Percentiles rank a stretch among this genome's conserved stretches.
phyloP scores from a whole-genome alignment of 92 coral and sea anemone genomes.

The Palythoa heliodiscus region DNA sequence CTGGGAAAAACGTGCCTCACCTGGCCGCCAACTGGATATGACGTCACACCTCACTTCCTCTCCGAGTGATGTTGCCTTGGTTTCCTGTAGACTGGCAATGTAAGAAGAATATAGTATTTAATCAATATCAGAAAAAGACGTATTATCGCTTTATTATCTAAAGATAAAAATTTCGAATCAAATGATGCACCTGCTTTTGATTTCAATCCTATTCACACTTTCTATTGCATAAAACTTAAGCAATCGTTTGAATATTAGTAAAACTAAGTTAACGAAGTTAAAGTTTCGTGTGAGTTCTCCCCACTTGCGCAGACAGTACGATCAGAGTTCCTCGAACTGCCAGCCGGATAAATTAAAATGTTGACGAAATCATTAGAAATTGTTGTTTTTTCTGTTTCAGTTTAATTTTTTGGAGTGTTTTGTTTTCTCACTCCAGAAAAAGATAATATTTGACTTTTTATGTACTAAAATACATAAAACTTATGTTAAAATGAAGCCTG shows the following conservation, averaged over 20 bases:
- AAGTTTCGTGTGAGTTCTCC: background rate
- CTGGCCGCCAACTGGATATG: conserved; percentile 87
- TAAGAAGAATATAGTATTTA: conserved; percentile 48
- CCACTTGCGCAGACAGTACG: background rate
- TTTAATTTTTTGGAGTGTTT: background rate
- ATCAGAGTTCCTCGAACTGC: background rate
- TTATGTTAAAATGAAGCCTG: no score
- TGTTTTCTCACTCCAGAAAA: no score
- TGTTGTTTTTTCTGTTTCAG: background rate
- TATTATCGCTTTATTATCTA: background rate
- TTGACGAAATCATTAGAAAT: background rate
- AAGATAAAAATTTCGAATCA: background rate
- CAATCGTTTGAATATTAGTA: background rate
- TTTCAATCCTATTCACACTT: background rate
- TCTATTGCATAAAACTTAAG: background rate
- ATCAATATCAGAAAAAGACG: background rate
- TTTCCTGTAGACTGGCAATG: background rate
- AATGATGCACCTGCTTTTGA: background rate
- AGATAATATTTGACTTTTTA: no score
- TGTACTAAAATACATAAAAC: no score
- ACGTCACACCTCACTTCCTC: conserved; percentile 94
- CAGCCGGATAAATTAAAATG: background rate
- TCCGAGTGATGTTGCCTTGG: conserved; percentile 44
- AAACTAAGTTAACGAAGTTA: background rate
- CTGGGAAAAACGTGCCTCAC: conserved; percentile 78